Percentiles rank a stretch among this genome's conserved stretches.
phyloP scores from a whole-genome alignment of 2,888 invertebrate genomes.

The Trichopoda pennipes region DNA sequence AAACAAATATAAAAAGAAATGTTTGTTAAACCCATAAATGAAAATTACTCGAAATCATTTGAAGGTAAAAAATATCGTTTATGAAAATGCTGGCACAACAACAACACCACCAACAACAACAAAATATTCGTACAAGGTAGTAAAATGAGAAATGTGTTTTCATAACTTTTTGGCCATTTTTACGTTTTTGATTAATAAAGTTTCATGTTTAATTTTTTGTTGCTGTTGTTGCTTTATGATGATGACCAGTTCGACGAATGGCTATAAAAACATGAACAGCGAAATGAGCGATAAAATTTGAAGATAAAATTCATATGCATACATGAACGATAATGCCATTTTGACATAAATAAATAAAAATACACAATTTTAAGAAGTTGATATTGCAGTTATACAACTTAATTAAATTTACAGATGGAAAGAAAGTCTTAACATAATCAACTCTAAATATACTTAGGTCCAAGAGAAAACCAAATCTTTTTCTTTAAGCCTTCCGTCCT shows the following conservation, averaged over 20 bases:
- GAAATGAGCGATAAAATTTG: constrained; percentile 18
- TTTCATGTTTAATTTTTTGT: constrained; percentile 23
- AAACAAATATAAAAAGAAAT: constrained; percentile 75
- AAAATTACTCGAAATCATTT: constrained; percentile 68
- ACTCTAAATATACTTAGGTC: background rate
- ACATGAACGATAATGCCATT: background rate
- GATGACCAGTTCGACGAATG: constrained; percentile 40
- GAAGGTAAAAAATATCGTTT: constrained; percentile 6
- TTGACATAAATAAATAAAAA: background rate
- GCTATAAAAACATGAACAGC: constrained; percentile 30
- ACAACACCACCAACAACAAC: no score
- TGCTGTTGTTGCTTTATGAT: constrained; percentile 46
- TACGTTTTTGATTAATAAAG: constrained; percentile 34
- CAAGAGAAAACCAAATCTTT: background rate
- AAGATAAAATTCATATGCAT: background rate
- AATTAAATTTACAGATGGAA: background rate
- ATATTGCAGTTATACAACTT: background rate
- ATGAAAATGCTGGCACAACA: constrained; percentile 12
- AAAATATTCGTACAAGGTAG: constrained; percentile 19
- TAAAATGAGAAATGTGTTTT: constrained; percentile 47
- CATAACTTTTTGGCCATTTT: constrained; percentile 9
- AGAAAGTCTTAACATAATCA: background rate
- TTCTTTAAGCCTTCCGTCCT: no score
- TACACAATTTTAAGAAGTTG: background rate
- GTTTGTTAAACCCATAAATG: constrained; percentile 70